Conservation (phyloP, 2,888 invertebrate species). For the Platycheirus albimanus region DNA sequence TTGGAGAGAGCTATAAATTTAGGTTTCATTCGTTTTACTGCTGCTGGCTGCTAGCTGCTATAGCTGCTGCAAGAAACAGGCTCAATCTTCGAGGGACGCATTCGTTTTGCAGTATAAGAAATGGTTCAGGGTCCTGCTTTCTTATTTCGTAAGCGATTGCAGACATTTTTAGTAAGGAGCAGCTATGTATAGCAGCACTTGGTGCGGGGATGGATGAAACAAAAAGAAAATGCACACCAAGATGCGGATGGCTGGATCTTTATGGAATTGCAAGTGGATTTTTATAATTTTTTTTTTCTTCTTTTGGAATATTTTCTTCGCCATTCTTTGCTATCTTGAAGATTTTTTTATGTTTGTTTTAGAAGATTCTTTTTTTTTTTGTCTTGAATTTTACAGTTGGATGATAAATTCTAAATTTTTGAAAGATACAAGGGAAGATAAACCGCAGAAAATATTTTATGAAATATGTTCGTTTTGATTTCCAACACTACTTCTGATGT, state of each 20-base stretch:
- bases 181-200: too few species aligned
- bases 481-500: not conserved
- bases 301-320: conserved; percentile 14
- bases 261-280: conserved; percentile 46
- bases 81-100: conserved; percentile 61
- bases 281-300: conserved; percentile 19
- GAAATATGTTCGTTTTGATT: conserved; percentile 9
- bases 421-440: not conserved
- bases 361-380: not conserved
- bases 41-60: conserved; percentile 21
- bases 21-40: conserved; percentile 42
- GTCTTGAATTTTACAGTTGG: not conserved
- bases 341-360: conserved; percentile 13
- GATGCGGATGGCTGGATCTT: conserved; percentile 63
- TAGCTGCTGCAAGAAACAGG: conserved; percentile 28
- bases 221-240: conserved; percentile 47
- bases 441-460: not conserved
- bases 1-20: conserved; percentile 57
- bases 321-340: conserved; percentile 1
- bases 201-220: conserved; percentile 33
- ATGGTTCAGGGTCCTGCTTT: conserved; percentile 33
- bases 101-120: conserved; percentile 45
- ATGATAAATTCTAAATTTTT: conserved; percentile 28
- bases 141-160: conserved; percentile 61
- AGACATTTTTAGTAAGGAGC: conserved; percentile 39